Evolutionary conservation across 2,113 vertebrate species (phyloP), one percentile per base, ranked within the genome.

Genomic region (Ancistrus triradiatus): DNA sequence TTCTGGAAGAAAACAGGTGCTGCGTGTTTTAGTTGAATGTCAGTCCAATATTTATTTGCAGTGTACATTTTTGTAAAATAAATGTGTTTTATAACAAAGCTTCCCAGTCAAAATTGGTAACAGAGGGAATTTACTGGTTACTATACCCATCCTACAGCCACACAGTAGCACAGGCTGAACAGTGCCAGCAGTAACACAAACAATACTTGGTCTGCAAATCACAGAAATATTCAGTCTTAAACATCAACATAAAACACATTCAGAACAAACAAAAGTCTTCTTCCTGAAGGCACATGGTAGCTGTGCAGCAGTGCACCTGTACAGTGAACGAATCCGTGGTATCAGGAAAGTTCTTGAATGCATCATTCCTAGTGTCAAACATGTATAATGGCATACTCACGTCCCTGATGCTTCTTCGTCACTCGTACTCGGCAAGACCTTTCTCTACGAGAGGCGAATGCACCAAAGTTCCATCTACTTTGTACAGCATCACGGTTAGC

Each of bases 351-450:
- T n/a, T n/a, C n/a, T n/a, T n/a, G n/a, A n/a, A n/a, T n/a, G n/a
- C n/a, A n/a, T n/a, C n/a, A n/a, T n/a, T n/a, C n/a, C n/a, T n/a
- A n/a, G n/a, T n/a, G n/a, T n/a, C n/a, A n/a, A n/a, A n/a, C n/a
- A n/a, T n/a, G n/a, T n/a, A n/a, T n/a, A n/a, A n/a, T n/a, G n/a
- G n/a, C n/a, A n/a, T n/a, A n/a, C n/a, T n/a, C n/a, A n/a, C n/a
- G n/a, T n/a, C n/a, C n/a, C n/a, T n/a, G n/a, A n/a, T n/a, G n/a
- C n/a, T n/a, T n/a, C n/a, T n/a, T n/a, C n/a, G 76, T 33, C 81
- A 83, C 7, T 89, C 87, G 2, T 80, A 66, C 18, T 90, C 89
- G 2, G 92, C 95, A 18, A 97, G 85, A 48, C 93, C 92, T 62
- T 84, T 83, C 75, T 78, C 82, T 72, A 97, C 69, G 68, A 98